Evolutionary conservation across 2,888 invertebrate genomes (phyloP).

Genomic region (Amblyteles armatorius): DNA sequence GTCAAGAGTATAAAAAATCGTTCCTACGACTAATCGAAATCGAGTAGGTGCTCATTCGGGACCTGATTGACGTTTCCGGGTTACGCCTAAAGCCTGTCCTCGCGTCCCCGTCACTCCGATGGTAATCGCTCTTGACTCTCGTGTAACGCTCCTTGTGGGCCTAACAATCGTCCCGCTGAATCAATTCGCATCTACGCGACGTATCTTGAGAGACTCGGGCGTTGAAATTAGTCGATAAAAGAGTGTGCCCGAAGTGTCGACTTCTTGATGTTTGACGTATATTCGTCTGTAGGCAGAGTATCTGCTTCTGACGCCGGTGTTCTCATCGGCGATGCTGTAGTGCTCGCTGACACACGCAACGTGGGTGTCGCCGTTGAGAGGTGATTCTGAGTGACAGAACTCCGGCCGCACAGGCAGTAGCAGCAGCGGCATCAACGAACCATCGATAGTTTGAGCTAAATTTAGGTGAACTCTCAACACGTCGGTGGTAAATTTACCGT

Average conservation of each 20-base stretch:
- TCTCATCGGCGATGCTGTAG: conserved; percentile 49
- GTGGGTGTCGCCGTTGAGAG: conserved; percentile 56
- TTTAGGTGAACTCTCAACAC: conserved; percentile 34
- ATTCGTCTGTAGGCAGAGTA: conserved; percentile 55
- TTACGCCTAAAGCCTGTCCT: conserved; percentile 65
- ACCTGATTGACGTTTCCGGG: conserved; percentile 67
- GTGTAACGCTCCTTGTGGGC: conserved; percentile 29
- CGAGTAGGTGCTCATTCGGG: conserved; percentile 55
- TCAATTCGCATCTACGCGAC: conserved; percentile 24
- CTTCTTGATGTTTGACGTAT: conserved; percentile 33
- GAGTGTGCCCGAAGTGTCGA: conserved; percentile 33
- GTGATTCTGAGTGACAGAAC: conserved; percentile 55
- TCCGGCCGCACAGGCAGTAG: neutral
- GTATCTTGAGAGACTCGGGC: conserved; percentile 13
- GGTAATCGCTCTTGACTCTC: conserved; percentile 58
- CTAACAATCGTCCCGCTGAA: conserved; percentile 48
- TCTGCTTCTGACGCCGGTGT: conserved; percentile 62
- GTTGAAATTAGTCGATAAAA: conserved; percentile 63
- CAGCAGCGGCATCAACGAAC: neutral
- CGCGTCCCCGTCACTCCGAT: conserved; percentile 60
- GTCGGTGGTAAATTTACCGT: conserved; percentile 19
- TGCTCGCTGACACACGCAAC: conserved; percentile 46
- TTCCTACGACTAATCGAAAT: conserved; percentile 60
- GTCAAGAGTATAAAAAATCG: conserved; percentile 45
- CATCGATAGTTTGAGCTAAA: conserved; percentile 43